Conservation (phyloP, 2,113 vertebrate species). For the Anguilla rostrata region DNA sequence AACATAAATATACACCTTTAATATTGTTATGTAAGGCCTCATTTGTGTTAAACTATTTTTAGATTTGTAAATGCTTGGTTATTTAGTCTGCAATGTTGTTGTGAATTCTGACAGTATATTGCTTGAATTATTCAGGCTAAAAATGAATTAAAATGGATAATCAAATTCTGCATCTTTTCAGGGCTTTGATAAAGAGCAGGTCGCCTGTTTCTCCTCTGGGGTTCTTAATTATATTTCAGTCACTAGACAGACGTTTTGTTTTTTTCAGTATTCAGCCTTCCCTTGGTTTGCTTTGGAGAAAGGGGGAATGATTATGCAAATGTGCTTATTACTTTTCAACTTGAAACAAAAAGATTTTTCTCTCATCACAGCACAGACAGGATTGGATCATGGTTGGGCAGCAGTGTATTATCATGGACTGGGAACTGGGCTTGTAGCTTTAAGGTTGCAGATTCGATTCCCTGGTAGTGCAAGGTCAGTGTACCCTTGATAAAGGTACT, state of each 20-base stretch:
- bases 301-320: not conserved
- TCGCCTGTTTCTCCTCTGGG: not conserved
- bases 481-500: too few species aligned
- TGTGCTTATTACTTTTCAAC: constrained; percentile 1
- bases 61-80: not conserved
- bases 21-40: not conserved
- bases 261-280: not conserved
- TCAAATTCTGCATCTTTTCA: not conserved
- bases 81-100: not conserved
- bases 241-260: not conserved
- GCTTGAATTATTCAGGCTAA: constrained; percentile 12
- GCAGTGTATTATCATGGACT: not conserved
- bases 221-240: not conserved
- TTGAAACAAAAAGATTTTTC: not conserved
- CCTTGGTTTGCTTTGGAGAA: not conserved
- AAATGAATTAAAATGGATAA: constrained; percentile 15
- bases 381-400: not conserved
- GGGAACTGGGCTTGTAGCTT: too few species aligned
- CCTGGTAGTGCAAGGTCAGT: too few species aligned
- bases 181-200: not conserved
- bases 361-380: not conserved
- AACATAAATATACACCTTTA: too few species aligned
- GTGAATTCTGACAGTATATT: not conserved
- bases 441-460: too few species aligned
- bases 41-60: not conserved